phyloP scores from a whole-genome alignment of 2,888 invertebrate species.

The Leptura quadrifasciata region DNA sequence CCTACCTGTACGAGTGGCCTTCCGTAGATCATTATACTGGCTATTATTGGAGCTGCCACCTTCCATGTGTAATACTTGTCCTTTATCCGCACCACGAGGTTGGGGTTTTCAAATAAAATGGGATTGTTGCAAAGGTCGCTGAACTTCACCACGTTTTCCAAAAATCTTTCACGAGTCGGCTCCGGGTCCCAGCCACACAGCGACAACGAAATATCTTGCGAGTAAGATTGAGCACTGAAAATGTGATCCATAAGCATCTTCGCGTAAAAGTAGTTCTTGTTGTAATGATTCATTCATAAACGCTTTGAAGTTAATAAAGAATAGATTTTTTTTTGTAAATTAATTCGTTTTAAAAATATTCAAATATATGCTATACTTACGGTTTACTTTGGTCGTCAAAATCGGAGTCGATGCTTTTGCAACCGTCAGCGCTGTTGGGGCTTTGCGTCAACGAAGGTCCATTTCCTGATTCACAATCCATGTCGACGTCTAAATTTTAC shows the following conservation, averaged over 20 bases:
- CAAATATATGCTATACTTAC: slow-evolving; percentile 61
- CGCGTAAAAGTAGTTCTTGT: slow-evolving; percentile 18
- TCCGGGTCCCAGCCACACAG: slow-evolving; percentile 83
- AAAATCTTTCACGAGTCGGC: slow-evolving; percentile 76
- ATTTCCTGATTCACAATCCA: slow-evolving; percentile 97
- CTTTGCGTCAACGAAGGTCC: slow-evolving; percentile 97
- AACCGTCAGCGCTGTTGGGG: slow-evolving; percentile 91
- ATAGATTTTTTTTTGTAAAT: too few species aligned
- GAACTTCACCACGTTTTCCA: slow-evolving; percentile 77
- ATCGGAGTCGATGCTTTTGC: slow-evolving; percentile 88
- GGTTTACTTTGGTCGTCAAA: slow-evolving; percentile 82
- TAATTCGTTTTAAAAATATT: neutral
- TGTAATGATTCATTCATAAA: neutral
- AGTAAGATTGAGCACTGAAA: slow-evolving; percentile 70
- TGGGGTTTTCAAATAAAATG: slow-evolving; percentile 84
- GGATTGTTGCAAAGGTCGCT: slow-evolving; percentile 83
- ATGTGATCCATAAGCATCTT: neutral
- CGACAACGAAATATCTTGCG: slow-evolving; percentile 83
- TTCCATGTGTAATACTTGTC: slow-evolving; percentile 94
- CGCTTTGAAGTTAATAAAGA: neutral
- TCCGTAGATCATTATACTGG: slow-evolving; percentile 90
- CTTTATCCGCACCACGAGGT: slow-evolving; percentile 89
- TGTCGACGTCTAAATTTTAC: slow-evolving; percentile 78
- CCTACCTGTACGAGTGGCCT: slow-evolving; percentile 86
- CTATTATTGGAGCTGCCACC: slow-evolving; percentile 92